A percentile compares a stretch with the other conserved stretches of the same genome.
Evolutionary conservation across 2,113 vertebrate species (phyloP).

Genomic region (Lycocorax pyrrhopterus): DNA sequence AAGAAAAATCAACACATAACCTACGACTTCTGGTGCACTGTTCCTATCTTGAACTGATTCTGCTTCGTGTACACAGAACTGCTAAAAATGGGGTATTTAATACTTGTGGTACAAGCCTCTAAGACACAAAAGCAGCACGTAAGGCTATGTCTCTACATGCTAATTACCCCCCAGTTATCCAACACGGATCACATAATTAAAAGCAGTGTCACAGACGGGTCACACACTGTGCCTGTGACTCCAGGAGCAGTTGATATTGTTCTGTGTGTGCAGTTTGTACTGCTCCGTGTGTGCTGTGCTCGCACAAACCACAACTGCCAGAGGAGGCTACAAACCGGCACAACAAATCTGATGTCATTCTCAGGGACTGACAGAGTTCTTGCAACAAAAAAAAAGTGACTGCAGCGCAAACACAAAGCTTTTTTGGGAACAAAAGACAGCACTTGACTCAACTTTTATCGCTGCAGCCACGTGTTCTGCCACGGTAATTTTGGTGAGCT

Average conservation of each 20-base stretch:
- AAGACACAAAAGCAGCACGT: background rate
- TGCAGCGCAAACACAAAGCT: background rate
- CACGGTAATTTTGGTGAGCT: background rate
- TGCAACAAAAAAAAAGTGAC: background rate
- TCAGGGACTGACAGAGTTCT: background rate
- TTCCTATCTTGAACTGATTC: conserved; percentile 18
- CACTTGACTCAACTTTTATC: background rate
- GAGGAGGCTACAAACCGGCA: background rate
- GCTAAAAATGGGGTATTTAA: conserved; percentile 10
- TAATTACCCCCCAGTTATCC: background rate
- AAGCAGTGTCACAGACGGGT: background rate
- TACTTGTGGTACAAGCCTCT: background rate
- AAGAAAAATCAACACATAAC: background rate
- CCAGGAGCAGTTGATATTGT: background rate
- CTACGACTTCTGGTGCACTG: conserved; percentile 52
- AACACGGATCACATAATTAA: background rate
- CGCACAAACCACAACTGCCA: background rate
- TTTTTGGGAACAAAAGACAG: background rate
- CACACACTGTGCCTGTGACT: background rate
- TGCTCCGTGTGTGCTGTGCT: background rate
- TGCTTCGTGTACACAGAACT: background rate
- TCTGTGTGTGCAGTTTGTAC: background rate
- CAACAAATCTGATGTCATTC: background rate
- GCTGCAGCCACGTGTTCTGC: background rate
- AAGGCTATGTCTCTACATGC: background rate